Evolutionary conservation across 2,888 invertebrate species (phyloP).

Genomic region (Athalia rosae): DNA sequence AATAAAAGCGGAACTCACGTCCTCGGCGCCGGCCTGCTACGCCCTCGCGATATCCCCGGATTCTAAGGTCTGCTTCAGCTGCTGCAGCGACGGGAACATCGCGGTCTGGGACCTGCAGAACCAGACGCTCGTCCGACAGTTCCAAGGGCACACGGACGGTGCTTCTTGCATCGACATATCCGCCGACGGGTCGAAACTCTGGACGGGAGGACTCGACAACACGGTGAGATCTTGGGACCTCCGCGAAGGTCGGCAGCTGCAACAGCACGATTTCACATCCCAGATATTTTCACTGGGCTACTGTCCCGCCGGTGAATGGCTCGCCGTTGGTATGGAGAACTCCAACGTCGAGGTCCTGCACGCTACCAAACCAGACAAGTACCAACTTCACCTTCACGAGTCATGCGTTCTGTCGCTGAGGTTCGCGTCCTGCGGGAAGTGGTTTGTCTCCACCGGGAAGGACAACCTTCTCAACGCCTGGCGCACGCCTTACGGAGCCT

Average conservation of each 20-base stretch:
- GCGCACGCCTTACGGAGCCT: constrained; percentile 96
- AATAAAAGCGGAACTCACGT: constrained; percentile 94
- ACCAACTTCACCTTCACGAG: constrained; percentile 96
- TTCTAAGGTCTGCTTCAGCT: constrained; percentile 97
- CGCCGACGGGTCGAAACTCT: constrained; percentile 92
- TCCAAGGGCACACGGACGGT: constrained; percentile 95
- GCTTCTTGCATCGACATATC: constrained; percentile 97
- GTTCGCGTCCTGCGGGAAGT: constrained; percentile 95
- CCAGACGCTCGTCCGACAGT: constrained; percentile 90
- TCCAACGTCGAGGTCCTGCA: constrained; percentile 95
- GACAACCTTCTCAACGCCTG: constrained; percentile 97
- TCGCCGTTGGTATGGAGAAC: constrained; percentile 98
- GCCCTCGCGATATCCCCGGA: constrained; percentile 97
- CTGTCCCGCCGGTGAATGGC: constrained; percentile 96
- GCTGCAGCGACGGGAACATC: constrained; percentile 97
- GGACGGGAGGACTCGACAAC: constrained; percentile 97
- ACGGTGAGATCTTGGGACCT: constrained; percentile 96
- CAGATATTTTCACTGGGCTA: constrained; percentile 96
- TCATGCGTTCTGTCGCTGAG: constrained; percentile 94
- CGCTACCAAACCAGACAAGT: constrained; percentile 93
- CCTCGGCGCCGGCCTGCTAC: constrained; percentile 96
- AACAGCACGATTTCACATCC: constrained; percentile 94
- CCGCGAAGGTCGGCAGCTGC: constrained; percentile 91
- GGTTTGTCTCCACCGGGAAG: constrained; percentile 97
- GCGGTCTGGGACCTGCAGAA: constrained; percentile 97